Conservation (phyloP, 2,797 vertebrate species). For the Notolabrus celidotus region DNA sequence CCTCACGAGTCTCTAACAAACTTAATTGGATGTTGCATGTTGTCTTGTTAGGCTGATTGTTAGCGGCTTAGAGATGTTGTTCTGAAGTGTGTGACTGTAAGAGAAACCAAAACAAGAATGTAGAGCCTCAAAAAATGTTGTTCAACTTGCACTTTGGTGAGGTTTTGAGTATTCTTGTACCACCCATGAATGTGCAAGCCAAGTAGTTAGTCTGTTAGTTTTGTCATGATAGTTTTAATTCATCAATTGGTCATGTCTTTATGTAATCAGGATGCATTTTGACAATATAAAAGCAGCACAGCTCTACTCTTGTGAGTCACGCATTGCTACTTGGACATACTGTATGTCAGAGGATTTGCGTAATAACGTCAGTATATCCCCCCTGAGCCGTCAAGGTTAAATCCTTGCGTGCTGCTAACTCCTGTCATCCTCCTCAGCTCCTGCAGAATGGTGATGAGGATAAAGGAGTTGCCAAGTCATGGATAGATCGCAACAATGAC, state of each 20-base stretch:
- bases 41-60: constrained; percentile 18
- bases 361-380: constrained; percentile 50
- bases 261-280: not conserved
- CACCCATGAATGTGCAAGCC: not conserved
- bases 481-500: constrained; percentile 88
- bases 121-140: too few species aligned
- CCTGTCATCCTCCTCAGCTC: constrained; percentile 45
- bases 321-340: constrained; percentile 1
- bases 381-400: constrained; percentile 55
- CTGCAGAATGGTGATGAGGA: constrained; percentile 44
- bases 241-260: not conserved
- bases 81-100: not conserved
- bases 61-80: constrained; percentile 15
- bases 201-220: not conserved
- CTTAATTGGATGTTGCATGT: constrained; percentile 43
- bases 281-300: not conserved
- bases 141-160: not conserved
- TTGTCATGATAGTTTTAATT: not conserved
- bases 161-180: not conserved
- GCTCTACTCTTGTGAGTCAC: not conserved
- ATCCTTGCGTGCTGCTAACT: constrained; percentile 41
- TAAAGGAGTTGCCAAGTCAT: constrained; percentile 62
- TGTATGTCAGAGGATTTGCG: constrained; percentile 48
- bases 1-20: constrained; percentile 12
- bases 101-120: not conserved